Base-by-base conservation (phyloP, 2,797 vertebrate species). In the Helarctos malayanus region DNA sequence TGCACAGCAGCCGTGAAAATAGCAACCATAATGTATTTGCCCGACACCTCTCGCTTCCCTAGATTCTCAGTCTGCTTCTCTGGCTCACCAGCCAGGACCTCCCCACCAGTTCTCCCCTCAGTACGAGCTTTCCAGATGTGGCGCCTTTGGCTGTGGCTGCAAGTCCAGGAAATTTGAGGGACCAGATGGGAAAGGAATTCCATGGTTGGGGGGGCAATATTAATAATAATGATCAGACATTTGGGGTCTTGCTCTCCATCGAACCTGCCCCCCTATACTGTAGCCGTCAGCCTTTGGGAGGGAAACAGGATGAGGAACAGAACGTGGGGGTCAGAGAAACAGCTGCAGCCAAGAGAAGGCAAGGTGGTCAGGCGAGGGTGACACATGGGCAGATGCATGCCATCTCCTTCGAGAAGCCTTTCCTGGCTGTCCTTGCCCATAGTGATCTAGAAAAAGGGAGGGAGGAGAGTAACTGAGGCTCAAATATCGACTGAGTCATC, bases 241-340 rank as follows among this genome's bases (percentile, higher is more conserved):
- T 15, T 14, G 23, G 65, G n/a, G n/a, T 11, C 71, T 79, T 0
- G 0, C 38, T 12, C 38, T 35, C 45, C 15, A 12, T 5, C 1
- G 14, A 25, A 5, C n/a, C n/a, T 21, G 49, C 21, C 4, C 29
- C 57, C 41, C 3, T 61, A 0, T 5, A 13, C 18, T 25, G 7
- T 45, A 4, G 52, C 52, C 1, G 1, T 19, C 65, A 0, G 45
- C 7, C 45, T 61, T 21, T 0, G 0, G 27, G 41, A 81, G 78
- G 21, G 27, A 41, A 25, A 32, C 41, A n/a, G 45, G 25, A 19
- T 1, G 4, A 59, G 69, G 54, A 14, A 35, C 63, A 5, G 79
- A 29, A 12, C 0, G 7, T 8, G 47, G 57, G 13, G 5, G 8
- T 8, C n/a, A 6, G 12, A 14, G 45, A 65, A 54, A 45, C 45